A percentile compares a stretch with the other conserved stretches of the same genome.
phyloP scores from a whole-genome alignment of 2,113 vertebrate genomes.

The Lampris megalopsis region DNA sequence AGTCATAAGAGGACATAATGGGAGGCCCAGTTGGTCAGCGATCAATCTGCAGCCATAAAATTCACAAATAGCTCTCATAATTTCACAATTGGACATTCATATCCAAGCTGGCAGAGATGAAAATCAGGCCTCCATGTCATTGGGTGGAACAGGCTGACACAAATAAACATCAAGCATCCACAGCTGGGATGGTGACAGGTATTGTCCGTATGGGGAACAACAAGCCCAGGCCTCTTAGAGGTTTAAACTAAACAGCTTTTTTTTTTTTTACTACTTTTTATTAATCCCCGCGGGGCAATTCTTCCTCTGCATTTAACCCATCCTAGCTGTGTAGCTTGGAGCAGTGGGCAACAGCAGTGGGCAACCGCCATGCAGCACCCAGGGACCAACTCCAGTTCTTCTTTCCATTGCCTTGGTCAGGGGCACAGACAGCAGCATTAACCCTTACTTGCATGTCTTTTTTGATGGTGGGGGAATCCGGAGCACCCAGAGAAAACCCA shows the following conservation, averaged over 20 bases:
- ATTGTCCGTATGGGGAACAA: slow-evolving; percentile 36
- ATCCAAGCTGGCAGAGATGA: slow-evolving; percentile 7
- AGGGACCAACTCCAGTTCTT: no score
- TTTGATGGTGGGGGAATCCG: no score
- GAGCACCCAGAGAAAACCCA: no score
- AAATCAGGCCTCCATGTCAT: slow-evolving; percentile 24
- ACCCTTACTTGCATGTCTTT: no score
- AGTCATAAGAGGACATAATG: neutral
- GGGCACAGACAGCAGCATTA: no score
- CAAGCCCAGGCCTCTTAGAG: slow-evolving; percentile 10
- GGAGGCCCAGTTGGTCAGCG: slow-evolving; percentile 15
- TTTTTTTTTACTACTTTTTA: no score
- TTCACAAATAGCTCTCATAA: neutral
- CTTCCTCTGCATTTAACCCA: no score
- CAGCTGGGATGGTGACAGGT: slow-evolving; percentile 29
- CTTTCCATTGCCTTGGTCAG: no score
- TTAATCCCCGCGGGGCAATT: no score
- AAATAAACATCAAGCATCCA: slow-evolving; percentile 25
- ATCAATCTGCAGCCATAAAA: slow-evolving; percentile 13
- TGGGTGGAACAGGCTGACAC: slow-evolving; percentile 3
- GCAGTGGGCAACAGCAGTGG: no score
- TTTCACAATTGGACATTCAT: neutral
- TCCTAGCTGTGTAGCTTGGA: no score
- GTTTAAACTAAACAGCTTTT: slow-evolving; percentile 26
- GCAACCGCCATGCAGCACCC: no score